phyloP scores from a whole-genome alignment of 2,797 vertebrate species.

The Sphenopsis melanotis region DNA sequence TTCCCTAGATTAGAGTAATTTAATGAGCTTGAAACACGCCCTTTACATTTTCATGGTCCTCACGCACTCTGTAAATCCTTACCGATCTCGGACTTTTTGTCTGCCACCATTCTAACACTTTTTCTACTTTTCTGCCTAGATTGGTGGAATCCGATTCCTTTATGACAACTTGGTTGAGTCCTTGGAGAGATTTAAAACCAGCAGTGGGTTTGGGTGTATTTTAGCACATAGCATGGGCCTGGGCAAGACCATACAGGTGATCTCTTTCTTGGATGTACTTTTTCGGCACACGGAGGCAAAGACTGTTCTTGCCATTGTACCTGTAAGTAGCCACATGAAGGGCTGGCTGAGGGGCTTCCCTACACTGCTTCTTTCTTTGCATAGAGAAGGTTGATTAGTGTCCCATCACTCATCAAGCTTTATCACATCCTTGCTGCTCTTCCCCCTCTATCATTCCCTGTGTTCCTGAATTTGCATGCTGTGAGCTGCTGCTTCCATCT shows the following conservation, averaged over 20 bases:
- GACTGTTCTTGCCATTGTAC: slow-evolving; percentile 97
- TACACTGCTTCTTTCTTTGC: background rate
- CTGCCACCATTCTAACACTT: background rate
- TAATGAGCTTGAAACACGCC: background rate
- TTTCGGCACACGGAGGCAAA: slow-evolving; percentile 92
- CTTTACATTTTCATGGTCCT: background rate
- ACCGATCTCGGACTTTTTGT: background rate
- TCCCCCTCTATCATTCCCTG: background rate
- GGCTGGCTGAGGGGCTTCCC: background rate
- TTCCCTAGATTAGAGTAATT: background rate
- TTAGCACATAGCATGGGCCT: slow-evolving; percentile 98
- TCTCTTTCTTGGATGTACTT: slow-evolving; percentile 96
- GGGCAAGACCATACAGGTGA: slow-evolving; percentile 97
- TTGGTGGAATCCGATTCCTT: slow-evolving; percentile 96
- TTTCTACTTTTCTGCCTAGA: slow-evolving; percentile 71
- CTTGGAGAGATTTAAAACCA: slow-evolving; percentile 91
- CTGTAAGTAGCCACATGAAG: slow-evolving; percentile 79
- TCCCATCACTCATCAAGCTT: background rate
- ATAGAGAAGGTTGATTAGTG: background rate
- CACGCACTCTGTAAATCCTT: background rate
- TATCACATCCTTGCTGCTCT: background rate
- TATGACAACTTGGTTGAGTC: slow-evolving; percentile 98
- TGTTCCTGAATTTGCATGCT: background rate
- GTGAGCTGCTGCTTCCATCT: background rate
- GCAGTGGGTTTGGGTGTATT: slow-evolving; percentile 97